phyloP scores from a whole-genome alignment of 2,113 vertebrate genomes.

The Aegotheles bennettii region DNA sequence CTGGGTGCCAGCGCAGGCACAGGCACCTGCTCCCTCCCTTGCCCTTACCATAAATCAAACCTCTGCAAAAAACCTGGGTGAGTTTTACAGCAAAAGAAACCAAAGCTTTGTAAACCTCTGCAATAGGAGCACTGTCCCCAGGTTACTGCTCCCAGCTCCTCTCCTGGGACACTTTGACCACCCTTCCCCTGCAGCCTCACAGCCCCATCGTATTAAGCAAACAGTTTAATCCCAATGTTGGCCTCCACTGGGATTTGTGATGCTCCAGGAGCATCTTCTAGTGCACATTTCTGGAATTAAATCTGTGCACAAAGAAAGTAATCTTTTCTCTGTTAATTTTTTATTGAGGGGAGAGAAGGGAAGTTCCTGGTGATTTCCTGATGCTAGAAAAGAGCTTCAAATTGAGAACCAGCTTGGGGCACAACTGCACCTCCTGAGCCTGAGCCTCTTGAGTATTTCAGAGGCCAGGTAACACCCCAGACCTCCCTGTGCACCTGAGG shows the following conservation, averaged over 20 bases:
- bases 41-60: background rate
- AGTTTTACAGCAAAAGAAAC: background rate
- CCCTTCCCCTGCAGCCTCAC: background rate
- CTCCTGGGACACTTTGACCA: background rate
- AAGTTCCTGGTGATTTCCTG: accelerated
- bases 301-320: background rate
- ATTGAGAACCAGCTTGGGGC: background rate
- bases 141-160: background rate
- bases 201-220: background rate
- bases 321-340: too few relatives aligned
- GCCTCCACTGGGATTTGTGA: background rate
- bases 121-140: background rate
- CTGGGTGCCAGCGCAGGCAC: background rate
- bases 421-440: background rate
- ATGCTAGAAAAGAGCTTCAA: background rate
- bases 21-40: background rate
- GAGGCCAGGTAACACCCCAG: background rate
- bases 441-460: background rate
- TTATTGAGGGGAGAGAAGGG: too few relatives aligned
- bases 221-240: background rate
- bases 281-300: background rate
- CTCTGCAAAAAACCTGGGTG: background rate
- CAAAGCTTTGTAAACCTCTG: background rate
- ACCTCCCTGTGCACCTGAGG: background rate
- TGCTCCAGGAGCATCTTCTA: background rate